phyloP scores from a whole-genome alignment of 2,888 invertebrate species.

The Ectobius pallidus region DNA sequence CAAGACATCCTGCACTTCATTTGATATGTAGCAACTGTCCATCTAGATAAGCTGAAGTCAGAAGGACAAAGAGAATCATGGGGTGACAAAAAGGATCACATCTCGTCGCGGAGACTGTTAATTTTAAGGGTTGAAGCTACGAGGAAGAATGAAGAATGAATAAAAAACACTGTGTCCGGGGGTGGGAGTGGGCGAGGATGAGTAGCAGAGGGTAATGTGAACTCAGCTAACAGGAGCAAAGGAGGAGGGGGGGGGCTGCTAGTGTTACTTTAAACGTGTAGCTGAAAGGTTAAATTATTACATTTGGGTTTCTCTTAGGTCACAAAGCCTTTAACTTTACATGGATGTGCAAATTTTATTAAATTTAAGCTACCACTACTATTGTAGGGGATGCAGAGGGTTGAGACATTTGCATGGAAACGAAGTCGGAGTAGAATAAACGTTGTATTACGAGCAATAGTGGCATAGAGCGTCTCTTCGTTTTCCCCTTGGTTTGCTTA shows the following conservation, averaged over 20 bases:
- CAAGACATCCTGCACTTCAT: conserved; percentile 10
- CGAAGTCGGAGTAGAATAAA: conserved; percentile 36
- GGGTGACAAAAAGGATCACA: conserved; percentile 20
- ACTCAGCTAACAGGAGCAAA: conserved; percentile 33
- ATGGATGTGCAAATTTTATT: conserved; percentile 44
- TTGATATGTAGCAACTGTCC: conserved; percentile 23
- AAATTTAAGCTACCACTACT: conserved; percentile 35
- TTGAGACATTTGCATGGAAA: conserved; percentile 43
- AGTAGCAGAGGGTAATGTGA: conserved; percentile 30
- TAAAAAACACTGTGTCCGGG: conserved; percentile 5
- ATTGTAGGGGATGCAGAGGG: conserved; percentile 14
- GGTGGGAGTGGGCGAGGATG: too few relatives aligned
- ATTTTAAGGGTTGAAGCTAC: conserved; percentile 27
- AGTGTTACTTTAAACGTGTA: conserved; percentile 29
- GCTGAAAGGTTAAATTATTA: conserved; percentile 31
- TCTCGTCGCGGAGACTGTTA: conserved; percentile 23
- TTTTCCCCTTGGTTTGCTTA: too few relatives aligned
- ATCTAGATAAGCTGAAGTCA: conserved; percentile 22
- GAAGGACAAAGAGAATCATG: conserved; percentile 16
- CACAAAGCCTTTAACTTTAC: conserved; percentile 30
- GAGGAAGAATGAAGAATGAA: conserved; percentile 26
- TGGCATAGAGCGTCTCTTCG: too few relatives aligned
- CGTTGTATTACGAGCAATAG: neutral
- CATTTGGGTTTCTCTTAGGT: conserved; percentile 27
- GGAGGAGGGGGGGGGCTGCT: too few relatives aligned